Percentiles rank a stretch among this genome's conserved stretches.
Conservation (phyloP, 2,797 vertebrate genomes). For the Pangasius sanitwongsei region DNA sequence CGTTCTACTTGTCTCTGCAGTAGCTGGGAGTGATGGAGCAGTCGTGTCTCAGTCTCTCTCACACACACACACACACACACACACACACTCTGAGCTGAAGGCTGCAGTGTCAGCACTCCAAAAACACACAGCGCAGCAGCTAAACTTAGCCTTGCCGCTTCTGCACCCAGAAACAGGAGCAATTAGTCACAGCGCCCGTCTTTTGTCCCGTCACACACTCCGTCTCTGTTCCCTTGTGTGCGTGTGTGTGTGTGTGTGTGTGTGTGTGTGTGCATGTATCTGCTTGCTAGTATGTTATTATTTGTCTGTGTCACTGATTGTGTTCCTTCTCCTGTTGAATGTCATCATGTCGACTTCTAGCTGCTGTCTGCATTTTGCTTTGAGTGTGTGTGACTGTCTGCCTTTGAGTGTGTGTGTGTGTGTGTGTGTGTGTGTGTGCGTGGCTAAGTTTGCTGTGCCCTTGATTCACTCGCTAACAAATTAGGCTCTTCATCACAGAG, state of each 20-base stretch:
- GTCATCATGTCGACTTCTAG: slow-evolving; percentile 22
- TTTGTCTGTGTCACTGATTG: neutral
- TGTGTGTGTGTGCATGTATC: slow-evolving; percentile 9
- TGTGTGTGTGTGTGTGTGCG: slow-evolving; percentile 36
- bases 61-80: neutral
- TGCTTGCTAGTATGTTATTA: slow-evolving; percentile 1
- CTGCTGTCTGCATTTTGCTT: slow-evolving; percentile 35
- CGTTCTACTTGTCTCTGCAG: slow-evolving; percentile 12
- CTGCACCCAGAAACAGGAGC: slow-evolving; percentile 39
- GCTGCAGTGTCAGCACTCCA: slow-evolving; percentile 40
- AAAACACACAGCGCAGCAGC: slow-evolving; percentile 30
- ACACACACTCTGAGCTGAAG: neutral
- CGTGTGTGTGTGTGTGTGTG: slow-evolving; percentile 43
- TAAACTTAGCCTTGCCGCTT: slow-evolving; percentile 37
- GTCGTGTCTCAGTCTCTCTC: neutral
- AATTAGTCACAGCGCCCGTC: slow-evolving; percentile 39
- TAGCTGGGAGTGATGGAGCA: slow-evolving; percentile 13
- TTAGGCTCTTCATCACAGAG: slow-evolving; percentile 37
- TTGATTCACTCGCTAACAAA: slow-evolving; percentile 44
- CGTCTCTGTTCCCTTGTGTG: neutral
- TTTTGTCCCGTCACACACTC: slow-evolving; percentile 37
- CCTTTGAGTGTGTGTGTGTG: neutral
- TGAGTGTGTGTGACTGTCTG: neutral
- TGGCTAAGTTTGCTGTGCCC: slow-evolving; percentile 24
- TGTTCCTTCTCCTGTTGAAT: slow-evolving; percentile 12